Evolutionary conservation across 2,888 invertebrate species (phyloP).

Genomic region (Ommatoiulus sabulosus): DNA sequence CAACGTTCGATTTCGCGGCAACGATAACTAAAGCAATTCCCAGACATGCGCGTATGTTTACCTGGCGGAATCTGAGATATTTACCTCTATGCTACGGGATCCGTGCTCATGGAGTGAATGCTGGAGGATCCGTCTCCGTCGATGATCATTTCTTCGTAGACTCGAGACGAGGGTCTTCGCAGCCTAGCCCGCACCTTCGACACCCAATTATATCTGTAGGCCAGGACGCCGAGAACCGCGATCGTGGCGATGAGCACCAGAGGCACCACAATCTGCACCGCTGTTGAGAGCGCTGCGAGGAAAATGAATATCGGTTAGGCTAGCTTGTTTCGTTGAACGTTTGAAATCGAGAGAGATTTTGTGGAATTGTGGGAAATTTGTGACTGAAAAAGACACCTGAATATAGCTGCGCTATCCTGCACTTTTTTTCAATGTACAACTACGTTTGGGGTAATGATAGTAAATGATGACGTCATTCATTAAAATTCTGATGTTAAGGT

Average conservation of each 20-base stretch:
- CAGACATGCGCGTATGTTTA: neutral
- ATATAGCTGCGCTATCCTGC: too few species aligned
- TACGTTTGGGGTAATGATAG: too few species aligned
- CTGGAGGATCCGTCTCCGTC: neutral
- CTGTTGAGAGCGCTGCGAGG: neutral
- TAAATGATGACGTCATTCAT: too few species aligned
- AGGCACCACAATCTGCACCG: neutral
- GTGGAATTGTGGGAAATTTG: too few species aligned
- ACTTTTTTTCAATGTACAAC: too few species aligned
- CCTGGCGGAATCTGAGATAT: neutral
- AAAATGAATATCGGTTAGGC: neutral
- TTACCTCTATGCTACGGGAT: neutral
- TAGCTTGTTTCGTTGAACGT: too few species aligned
- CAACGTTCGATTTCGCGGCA: too few species aligned
- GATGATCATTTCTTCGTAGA: slow-evolving; percentile 19
- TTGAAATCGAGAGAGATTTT: too few species aligned
- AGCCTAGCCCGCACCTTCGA: neutral
- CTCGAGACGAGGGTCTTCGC: neutral
- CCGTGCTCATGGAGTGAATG: neutral
- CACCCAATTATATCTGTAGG: neutral
- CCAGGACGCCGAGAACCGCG: neutral
- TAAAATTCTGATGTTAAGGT: too few species aligned
- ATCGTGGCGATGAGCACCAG: neutral
- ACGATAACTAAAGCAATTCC: too few species aligned
- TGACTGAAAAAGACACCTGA: too few species aligned